phyloP scores from a whole-genome alignment of 2,797 vertebrate species.

The Aythya fuligula region DNA sequence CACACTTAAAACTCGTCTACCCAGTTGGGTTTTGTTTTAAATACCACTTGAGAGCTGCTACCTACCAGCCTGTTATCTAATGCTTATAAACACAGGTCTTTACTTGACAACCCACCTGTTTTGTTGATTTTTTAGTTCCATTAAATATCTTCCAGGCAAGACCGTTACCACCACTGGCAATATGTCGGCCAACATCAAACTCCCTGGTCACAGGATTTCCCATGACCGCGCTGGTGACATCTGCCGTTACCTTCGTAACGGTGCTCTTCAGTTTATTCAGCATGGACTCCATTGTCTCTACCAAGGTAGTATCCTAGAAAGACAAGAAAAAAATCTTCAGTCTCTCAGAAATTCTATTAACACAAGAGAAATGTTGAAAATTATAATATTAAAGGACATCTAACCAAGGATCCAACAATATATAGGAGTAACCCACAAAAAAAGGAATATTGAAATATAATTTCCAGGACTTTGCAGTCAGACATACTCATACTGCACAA shows the following conservation, averaged over 20 bases:
- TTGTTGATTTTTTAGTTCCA: conserved; percentile 98
- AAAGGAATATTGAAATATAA: not conserved
- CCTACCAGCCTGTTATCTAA: not conserved
- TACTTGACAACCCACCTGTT: conserved; percentile 86
- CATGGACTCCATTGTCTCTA: conserved; percentile 94
- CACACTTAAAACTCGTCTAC: not conserved
- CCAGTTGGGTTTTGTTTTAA: not conserved
- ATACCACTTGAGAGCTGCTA: not conserved
- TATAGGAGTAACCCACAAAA: not conserved
- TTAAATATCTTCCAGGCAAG: conserved; percentile 98
- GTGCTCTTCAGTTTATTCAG: conserved; percentile 98
- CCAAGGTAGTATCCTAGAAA: conserved; percentile 50
- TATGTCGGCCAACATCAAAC: conserved; percentile 95
- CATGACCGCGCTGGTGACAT: conserved; percentile 98
- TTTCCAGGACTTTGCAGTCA: not conserved
- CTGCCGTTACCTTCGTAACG: conserved; percentile 97
- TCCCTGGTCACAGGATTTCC: conserved; percentile 98
- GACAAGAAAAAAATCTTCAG: not conserved
- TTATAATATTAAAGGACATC: not conserved
- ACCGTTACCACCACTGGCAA: conserved; percentile 94
- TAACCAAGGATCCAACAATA: not conserved
- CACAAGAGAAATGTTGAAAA: not conserved
- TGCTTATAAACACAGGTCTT: not conserved
- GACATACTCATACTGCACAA: not conserved
- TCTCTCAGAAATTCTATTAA: not conserved